These are phyloP conservation scores for Himalopsyche japonica DNA, from an alignment of 2,888 invertebrate species.

Conservation along the genomic window DNA sequence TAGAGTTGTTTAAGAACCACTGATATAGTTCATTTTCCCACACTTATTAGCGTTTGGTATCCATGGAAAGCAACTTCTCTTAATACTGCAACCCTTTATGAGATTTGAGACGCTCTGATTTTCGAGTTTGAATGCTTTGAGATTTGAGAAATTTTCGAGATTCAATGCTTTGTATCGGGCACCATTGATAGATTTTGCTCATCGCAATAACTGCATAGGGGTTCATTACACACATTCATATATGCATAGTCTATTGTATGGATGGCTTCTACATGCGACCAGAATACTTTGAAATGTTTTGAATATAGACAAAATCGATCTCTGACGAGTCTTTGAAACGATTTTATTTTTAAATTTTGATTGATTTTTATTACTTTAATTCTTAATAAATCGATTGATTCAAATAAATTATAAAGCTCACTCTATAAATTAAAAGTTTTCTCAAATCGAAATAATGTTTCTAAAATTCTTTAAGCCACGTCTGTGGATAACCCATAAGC, in stretches of 20 bases:
- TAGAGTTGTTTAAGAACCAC: neutral
- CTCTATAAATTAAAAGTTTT: too few relatives aligned
- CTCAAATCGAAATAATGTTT: too few relatives aligned
- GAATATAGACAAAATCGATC: neutral
- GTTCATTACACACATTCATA: neutral
- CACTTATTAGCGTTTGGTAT: neutral
- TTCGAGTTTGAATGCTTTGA: constrained; percentile 2
- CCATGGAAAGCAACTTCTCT: neutral
- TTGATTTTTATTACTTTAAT: too few relatives aligned
- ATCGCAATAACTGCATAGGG: neutral
- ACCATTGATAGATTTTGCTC: neutral
- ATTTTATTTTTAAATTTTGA: too few relatives aligned
- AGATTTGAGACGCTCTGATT: constrained; percentile 25
- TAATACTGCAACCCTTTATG: constrained; percentile 14
- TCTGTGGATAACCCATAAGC: too few relatives aligned
- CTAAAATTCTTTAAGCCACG: too few relatives aligned
- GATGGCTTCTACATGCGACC: neutral
- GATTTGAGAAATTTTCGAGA: constrained; percentile 14
- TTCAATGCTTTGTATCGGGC: constrained; percentile 11
- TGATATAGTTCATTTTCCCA: neutral
- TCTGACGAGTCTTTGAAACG: too few relatives aligned
- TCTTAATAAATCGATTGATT: too few relatives aligned
- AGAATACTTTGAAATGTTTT: neutral
- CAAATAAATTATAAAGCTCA: too few relatives aligned
- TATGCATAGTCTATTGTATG: neutral